Evolutionary conservation across 2,113 vertebrate species (phyloP), one percentile per base, ranked within the genome.

Genomic region (Oenanthe melanoleuca): DNA sequence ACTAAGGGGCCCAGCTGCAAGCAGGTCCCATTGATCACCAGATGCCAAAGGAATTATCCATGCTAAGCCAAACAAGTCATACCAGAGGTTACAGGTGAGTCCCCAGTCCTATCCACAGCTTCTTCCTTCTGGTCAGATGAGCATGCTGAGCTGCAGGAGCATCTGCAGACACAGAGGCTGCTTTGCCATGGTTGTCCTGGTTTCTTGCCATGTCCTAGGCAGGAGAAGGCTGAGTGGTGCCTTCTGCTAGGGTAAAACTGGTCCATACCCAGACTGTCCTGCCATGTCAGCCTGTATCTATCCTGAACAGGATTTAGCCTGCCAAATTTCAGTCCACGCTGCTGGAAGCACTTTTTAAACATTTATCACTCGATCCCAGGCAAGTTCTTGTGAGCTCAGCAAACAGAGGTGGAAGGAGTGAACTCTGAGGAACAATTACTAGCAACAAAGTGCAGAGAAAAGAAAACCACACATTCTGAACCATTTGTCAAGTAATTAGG

Each of bases 1-100:
- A 33, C 61, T 83, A 63, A 47, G 53, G 70, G 82, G 8, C 67
- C 53, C 95, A 96, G 92, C 77, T 95, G 90, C 75, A 73, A 69
- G 67, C 53, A 93, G 52, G 56, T 77, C n/a, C 55, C 59, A 60
- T 20, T 85, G 86, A 94, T 78, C 82, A 47, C n/a, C 60, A 92
- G 60, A 55, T 91, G 94, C 60, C 80, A 70, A n/a, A 64, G 28
- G 59, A 86, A 82, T 85, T 60, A 87, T 25, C 71, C 40, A 37
- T 22, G 42, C 37, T 78, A 66, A 78, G 31, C 57, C 17, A 7
- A 75, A 79, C 0, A 0, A 89, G 22, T 53, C 5, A 66, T 38
- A 18, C 14, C 83, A 50, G 78, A 80, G 72, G 44, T 69, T 86
- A 78, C 20, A 37, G 67, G 52, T 90, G 60, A 88, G 31, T 78